A percentile compares a stretch with the other conserved stretches of the same genome.
Evolutionary conservation across 2,797 vertebrate genomes (phyloP).

Genomic region (Diglossa cyanea): DNA sequence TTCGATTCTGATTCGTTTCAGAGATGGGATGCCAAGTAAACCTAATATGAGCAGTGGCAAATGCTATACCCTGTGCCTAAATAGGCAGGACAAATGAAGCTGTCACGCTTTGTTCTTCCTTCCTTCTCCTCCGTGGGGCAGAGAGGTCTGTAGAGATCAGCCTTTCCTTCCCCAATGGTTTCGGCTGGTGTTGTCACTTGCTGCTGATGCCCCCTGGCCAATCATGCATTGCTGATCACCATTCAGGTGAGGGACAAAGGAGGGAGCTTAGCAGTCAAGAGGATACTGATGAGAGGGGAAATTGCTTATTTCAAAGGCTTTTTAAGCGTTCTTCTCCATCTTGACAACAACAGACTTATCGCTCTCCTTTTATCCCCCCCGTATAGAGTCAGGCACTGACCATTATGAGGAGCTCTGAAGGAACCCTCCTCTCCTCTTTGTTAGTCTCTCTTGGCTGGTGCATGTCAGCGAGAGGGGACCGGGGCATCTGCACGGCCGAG

Average conservation of each 20-base stretch:
- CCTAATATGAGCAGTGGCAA: neutral
- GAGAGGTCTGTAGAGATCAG: neutral
- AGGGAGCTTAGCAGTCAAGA: slow-evolving; percentile 28
- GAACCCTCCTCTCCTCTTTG: neutral
- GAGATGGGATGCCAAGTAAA: neutral
- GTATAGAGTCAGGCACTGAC: neutral
- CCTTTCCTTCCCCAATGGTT: neutral
- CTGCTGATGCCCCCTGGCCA: slow-evolving; percentile 52
- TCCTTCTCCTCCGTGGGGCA: neutral
- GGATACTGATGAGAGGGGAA: slow-evolving; percentile 61
- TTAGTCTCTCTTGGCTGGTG: neutral
- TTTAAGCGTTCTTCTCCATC: slow-evolving; percentile 38
- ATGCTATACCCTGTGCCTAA: neutral
- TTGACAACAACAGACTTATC: slow-evolving; percentile 52
- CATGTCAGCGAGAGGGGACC: neutral
- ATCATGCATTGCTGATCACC: slow-evolving; percentile 63
- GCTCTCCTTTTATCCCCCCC: slow-evolving; percentile 33
- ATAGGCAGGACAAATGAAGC: neutral
- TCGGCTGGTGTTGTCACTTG: slow-evolving; percentile 39
- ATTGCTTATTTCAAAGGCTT: slow-evolving; percentile 64
- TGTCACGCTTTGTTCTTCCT: neutral
- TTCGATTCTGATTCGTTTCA: neutral
- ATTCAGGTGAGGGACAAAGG: slow-evolving; percentile 69
- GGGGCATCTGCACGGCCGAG: neutral
- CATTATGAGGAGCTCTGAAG: neutral